Base-by-base conservation (phyloP, 2,113 vertebrate species). In the Sclerurus mexicanus region DNA sequence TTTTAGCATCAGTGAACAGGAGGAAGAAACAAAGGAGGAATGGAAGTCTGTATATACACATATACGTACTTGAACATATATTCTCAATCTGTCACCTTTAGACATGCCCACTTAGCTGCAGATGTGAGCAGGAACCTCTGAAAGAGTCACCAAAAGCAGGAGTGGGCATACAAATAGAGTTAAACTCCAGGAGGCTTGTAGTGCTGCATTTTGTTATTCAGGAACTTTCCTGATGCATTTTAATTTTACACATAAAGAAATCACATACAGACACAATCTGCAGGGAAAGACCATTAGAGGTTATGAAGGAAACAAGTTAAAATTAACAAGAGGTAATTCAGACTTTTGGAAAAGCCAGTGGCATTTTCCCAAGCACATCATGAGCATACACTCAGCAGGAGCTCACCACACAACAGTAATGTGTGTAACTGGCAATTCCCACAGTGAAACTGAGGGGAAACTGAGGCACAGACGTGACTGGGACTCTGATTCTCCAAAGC, bases 51-150 rank as follows among this genome's bases (percentile, higher is more conserved):
- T 47, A 35, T 42, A 82, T 62, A 46, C 33, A 52, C 21, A 19
- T 4, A 44, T 40, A 60, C 33, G 30, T 52, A 63, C 39, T 78
- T 71, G 60, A 95, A 84, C 56, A 47, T 39, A 53, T 31, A 90
- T 55, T 85, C 46, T 73, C 76, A 83, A 42, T 82, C 56, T 93
- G 62, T 64, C 55, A 90, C 81, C 47, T 91, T 77, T 53, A 93
- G 77, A 90, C 0, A 0, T 92, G 88, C 88, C 95, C 63, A 79
- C 86, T 95, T 88, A 89, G 47, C 62, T 85, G 93, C 90, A 96
- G 95, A 82, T 97, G 96, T 88, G 92, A 96, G 87, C 90, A 90
- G 96, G 85, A 96, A 87, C 81, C 87, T 79, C 84, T 92, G 89
- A 87, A 95, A 94, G 75, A 91, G 35, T 87, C 81, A 90, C 31